Conservation (phyloP, 2,797 vertebrate genomes). For the Tiaroga cobitis region DNA sequence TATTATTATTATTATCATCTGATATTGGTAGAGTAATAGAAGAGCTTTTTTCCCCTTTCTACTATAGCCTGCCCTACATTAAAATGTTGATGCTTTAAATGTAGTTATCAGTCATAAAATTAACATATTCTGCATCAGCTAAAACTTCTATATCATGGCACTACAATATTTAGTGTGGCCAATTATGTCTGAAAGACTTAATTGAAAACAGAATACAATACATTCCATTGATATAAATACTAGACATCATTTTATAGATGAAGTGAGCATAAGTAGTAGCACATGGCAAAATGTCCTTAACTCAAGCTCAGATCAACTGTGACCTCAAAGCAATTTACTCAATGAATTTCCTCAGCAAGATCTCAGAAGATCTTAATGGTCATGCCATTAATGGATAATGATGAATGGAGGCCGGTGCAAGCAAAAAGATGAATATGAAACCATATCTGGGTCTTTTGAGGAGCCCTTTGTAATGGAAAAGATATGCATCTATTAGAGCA, state of each 20-base stretch:
- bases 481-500: constrained; percentile 70
- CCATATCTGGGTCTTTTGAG: constrained; percentile 26
- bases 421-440: constrained; percentile 41
- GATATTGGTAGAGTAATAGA: not conserved
- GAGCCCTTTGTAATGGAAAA: constrained; percentile 54
- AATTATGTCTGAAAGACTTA: not conserved
- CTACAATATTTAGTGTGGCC: not conserved
- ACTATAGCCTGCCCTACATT: not conserved
- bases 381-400: constrained; percentile 21
- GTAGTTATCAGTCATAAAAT: not conserved
- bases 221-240: not conserved
- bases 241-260: not conserved
- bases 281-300: not conserved
- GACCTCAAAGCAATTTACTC: constrained; percentile 6
- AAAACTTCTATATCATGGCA: not conserved
- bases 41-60: not conserved
- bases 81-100: not conserved
- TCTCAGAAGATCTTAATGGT: constrained; percentile 13
- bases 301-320: not conserved
- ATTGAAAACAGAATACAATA: not conserved
- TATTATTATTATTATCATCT: not conserved
- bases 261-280: not conserved
- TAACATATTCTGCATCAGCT: not conserved
- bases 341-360: constrained; percentile 1
- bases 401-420: not conserved